Conservation (phyloP, 1,140 invertebrate species). For the Ruditapes philippinarum region DNA sequence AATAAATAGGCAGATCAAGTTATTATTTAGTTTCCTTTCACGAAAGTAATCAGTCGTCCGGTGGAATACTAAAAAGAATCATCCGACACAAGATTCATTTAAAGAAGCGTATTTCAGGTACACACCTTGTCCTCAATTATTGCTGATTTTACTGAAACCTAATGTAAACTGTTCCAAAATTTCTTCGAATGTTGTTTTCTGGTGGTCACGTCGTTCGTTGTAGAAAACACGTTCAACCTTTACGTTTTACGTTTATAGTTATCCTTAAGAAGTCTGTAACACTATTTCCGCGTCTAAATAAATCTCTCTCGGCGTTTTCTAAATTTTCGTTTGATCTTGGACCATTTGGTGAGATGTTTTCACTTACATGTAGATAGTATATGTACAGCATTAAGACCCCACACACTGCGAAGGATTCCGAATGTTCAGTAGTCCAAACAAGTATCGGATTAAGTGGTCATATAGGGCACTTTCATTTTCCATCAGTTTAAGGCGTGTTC, state of each 20-base stretch:
- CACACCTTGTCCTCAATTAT: too few species aligned
- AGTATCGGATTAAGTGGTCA: constrained; percentile 56
- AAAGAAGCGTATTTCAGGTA: too few species aligned
- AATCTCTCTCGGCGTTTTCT: too few species aligned
- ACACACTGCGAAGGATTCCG: constrained; percentile 55
- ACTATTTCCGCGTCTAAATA: background rate
- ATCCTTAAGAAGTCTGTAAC: background rate
- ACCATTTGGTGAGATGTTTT: background rate
- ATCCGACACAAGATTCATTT: too few species aligned
- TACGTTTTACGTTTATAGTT: background rate
- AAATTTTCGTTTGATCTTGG: too few species aligned
- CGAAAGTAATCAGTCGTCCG: too few species aligned
- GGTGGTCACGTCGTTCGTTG: too few species aligned
- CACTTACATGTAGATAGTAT: background rate
- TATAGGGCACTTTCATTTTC: constrained; percentile 36
- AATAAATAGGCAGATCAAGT: background rate
- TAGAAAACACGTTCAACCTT: too few species aligned
- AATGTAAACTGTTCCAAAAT: too few species aligned
- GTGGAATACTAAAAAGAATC: too few species aligned
- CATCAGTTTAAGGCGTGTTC: constrained; percentile 1
- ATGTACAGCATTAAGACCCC: constrained; percentile 26
- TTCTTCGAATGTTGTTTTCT: too few species aligned
- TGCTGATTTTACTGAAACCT: too few species aligned
- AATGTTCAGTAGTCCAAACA: constrained; percentile 29
- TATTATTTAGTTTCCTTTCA: background rate